phyloP scores from a whole-genome alignment of 2,113 vertebrate genomes.

The Illadopsis cleaveri region DNA sequence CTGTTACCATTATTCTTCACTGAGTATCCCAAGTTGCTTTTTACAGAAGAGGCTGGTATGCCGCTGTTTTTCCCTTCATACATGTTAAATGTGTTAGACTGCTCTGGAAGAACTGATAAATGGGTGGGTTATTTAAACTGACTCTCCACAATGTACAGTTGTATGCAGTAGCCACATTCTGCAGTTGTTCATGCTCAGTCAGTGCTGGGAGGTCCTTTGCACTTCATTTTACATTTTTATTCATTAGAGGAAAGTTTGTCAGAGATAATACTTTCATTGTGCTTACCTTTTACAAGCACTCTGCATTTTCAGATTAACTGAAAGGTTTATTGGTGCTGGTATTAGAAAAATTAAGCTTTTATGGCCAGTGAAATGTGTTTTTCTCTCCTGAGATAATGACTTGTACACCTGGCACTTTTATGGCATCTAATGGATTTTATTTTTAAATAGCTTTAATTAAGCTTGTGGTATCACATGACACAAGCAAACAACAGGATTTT shows the following conservation, averaged over 20 bases:
- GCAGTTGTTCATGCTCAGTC: neutral
- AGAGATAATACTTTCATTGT: neutral
- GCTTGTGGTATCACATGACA: neutral
- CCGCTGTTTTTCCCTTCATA: neutral
- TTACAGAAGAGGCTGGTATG: neutral
- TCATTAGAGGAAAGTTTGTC: neutral
- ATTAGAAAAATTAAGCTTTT: slow-evolving; percentile 23
- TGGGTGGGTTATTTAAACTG: neutral
- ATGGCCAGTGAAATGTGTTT: slow-evolving; percentile 2
- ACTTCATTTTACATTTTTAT: neutral
- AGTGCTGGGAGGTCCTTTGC: neutral
- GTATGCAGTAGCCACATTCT: rapidly evolving
- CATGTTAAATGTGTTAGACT: neutral
- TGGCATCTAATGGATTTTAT: neutral
- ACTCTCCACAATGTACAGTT: neutral
- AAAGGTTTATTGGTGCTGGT: neutral
- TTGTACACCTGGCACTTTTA: slow-evolving; percentile 19
- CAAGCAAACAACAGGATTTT: neutral
- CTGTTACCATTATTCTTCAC: slow-evolving; percentile 27
- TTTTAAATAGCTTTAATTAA: slow-evolving; percentile 35
- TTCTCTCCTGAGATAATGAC: slow-evolving; percentile 1
- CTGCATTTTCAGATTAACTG: slow-evolving; percentile 5
- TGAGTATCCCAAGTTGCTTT: neutral
- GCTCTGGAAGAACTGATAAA: neutral
- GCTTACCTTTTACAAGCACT: neutral